Percentiles rank a stretch among this genome's conserved stretches.
Conservation (phyloP, 2,888 invertebrate species). For the Druceiella hillmani region DNA sequence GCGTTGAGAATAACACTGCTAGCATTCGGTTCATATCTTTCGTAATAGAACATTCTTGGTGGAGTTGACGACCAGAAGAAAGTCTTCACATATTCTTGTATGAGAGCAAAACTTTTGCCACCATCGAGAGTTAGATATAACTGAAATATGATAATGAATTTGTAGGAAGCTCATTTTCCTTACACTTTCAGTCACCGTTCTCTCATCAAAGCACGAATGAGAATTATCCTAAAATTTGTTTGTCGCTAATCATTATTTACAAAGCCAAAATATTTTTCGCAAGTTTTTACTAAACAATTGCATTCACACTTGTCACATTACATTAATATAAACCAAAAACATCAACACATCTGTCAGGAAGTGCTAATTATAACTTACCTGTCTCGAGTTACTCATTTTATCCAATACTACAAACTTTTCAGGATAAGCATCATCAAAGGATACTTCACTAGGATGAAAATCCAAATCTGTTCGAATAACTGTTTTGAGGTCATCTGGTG, state of each 20-base stretch:
- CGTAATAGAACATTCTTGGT: slow-evolving; percentile 57
- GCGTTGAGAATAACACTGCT: slow-evolving; percentile 68
- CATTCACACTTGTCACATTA: too few relatives aligned
- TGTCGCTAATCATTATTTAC: too few relatives aligned
- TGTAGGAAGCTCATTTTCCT: too few relatives aligned
- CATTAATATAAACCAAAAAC: too few relatives aligned
- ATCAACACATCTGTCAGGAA: too few relatives aligned
- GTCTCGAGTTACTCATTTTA: slow-evolving; percentile 58
- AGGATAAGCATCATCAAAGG: slow-evolving; percentile 67
- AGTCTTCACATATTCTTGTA: slow-evolving; percentile 71
- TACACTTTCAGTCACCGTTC: too few relatives aligned
- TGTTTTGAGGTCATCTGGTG: slow-evolving; percentile 65
- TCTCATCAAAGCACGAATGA: too few relatives aligned
- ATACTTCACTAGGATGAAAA: slow-evolving; percentile 75
- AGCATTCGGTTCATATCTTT: slow-evolving; percentile 58
- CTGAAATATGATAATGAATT: slow-evolving; percentile 50
- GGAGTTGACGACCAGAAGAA: slow-evolving; percentile 66
- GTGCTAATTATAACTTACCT: slow-evolving; percentile 51
- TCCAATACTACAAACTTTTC: slow-evolving; percentile 70
- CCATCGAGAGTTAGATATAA: slow-evolving; percentile 72
- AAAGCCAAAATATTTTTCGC: too few relatives aligned
- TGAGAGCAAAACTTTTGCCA: slow-evolving; percentile 63
- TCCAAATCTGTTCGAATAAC: slow-evolving; percentile 57
- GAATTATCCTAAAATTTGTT: too few relatives aligned
- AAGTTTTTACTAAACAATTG: too few relatives aligned